Percentiles rank a stretch among this genome's conserved stretches.
phyloP scores from a whole-genome alignment of 2,888 invertebrate species.

The Opisthograptis luteolata region DNA sequence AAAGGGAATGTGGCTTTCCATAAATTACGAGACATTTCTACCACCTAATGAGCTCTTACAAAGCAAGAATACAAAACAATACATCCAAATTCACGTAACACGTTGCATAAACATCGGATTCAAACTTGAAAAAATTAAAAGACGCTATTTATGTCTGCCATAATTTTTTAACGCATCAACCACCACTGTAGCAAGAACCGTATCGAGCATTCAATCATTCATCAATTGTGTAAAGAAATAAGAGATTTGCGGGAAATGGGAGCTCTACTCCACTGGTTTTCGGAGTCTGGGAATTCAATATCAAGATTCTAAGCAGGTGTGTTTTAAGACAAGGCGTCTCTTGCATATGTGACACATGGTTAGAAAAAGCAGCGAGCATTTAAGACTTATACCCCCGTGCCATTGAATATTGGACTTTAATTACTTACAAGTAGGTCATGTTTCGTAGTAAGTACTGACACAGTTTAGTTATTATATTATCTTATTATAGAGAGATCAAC shows the following conservation, averaged over 20 bases:
- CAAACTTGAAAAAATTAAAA: constrained; percentile 44
- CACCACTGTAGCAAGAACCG: constrained; percentile 50
- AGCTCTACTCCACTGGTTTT: constrained; percentile 63
- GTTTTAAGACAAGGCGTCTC: constrained; percentile 71
- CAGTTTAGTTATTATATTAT: too few species aligned
- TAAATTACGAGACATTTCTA: constrained; percentile 15
- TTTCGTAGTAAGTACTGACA: too few species aligned
- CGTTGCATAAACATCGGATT: constrained; percentile 46
- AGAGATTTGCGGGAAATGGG: constrained; percentile 52
- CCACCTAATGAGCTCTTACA: constrained; percentile 17
- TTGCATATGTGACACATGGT: constrained; percentile 53
- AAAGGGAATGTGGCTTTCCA: not conserved
- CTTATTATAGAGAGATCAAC: too few species aligned
- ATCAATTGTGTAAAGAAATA: constrained; percentile 40
- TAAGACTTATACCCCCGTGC: too few species aligned
- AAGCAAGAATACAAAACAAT: constrained; percentile 28
- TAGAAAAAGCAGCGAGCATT: constrained; percentile 22
- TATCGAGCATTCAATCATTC: constrained; percentile 41
- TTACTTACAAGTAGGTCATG: too few species aligned
- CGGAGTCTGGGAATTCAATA: constrained; percentile 70
- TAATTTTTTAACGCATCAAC: constrained; percentile 55
- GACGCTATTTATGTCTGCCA: constrained; percentile 47
- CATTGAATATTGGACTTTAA: too few species aligned
- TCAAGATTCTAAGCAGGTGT: constrained; percentile 81
- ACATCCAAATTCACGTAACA: constrained; percentile 28